A percentile compares a stretch with the other conserved stretches of the same genome.
These are phyloP conservation scores for Agonum fuliginosum DNA, from an alignment of 2,888 invertebrate genomes.

Conservation along the genomic window DNA sequence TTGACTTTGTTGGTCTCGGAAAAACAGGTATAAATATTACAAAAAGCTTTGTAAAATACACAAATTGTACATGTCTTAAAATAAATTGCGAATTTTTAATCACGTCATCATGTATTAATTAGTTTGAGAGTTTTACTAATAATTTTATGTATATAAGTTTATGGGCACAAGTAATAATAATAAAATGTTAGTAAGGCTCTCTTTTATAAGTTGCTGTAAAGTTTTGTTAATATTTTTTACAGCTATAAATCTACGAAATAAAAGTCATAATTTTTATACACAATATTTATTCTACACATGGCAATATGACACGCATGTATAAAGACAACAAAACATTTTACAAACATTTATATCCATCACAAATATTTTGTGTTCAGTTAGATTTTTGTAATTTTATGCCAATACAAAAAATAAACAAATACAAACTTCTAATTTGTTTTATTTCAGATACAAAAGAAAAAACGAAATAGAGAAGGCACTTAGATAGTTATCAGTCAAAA, in stretches of 20 bases:
- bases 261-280: conserved; percentile 25
- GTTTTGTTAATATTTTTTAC: background rate
- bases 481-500: conserved; percentile 49
- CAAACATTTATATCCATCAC: background rate
- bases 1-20: conserved; percentile 36
- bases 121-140: too few species aligned
- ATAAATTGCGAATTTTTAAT: conserved; percentile 39
- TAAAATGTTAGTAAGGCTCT: too few species aligned
- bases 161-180: too few species aligned
- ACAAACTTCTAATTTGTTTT: conserved; percentile 32
- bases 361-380: conserved; percentile 46
- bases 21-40: conserved; percentile 48
- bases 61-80: conserved; percentile 46
- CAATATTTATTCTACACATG: conserved; percentile 42
- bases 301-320: conserved; percentile 38
- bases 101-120: background rate
- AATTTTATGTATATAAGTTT: background rate
- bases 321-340: conserved; percentile 26
- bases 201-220: too few species aligned
- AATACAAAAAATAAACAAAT: conserved; percentile 49
- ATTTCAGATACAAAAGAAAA: conserved; percentile 31
- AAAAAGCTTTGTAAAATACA: conserved; percentile 46
- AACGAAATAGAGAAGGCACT: conserved; percentile 44
- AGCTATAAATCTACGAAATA: background rate
- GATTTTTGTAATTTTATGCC: conserved; percentile 48